phyloP scores from a whole-genome alignment of 2,113 vertebrate genomes.

The Paratilapia polleni region DNA sequence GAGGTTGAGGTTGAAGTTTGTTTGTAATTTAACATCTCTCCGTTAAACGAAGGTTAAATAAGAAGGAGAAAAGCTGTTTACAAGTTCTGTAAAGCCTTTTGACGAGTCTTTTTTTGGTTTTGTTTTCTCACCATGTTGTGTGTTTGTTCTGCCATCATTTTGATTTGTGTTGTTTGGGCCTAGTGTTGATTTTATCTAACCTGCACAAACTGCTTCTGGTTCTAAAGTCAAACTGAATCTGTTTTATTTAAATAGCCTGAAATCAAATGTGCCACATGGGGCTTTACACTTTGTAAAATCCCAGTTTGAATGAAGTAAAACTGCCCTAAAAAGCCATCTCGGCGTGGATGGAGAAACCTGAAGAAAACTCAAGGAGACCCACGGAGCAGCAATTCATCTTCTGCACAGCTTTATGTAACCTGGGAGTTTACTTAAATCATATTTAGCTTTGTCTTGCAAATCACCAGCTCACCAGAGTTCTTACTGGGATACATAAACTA shows the following conservation, averaged over 20 bases:
- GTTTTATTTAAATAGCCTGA: not conserved
- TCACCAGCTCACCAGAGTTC: not conserved
- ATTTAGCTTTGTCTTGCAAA: not conserved
- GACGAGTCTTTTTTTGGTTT: not conserved
- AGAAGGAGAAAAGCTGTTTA: not conserved
- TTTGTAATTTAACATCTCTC: slow-evolving; percentile 16
- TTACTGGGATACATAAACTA: not conserved
- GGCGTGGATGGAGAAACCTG: not conserved
- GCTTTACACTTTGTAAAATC: not conserved
- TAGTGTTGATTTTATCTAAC: not conserved
- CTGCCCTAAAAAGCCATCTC: not conserved
- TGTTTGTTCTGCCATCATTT: not conserved
- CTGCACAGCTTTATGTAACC: not conserved
- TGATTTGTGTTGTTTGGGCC: not conserved
- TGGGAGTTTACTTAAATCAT: not conserved
- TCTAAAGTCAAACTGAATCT: not conserved
- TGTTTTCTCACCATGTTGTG: not conserved
- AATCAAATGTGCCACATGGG: not conserved
- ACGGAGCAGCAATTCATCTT: not conserved
- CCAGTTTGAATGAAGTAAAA: not conserved
- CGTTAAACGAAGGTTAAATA: slow-evolving; percentile 17
- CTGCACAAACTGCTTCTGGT: not conserved
- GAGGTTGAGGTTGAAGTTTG: not conserved
- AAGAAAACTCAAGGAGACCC: not conserved
- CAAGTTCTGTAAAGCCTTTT: not conserved